Evolutionary conservation across 2,888 invertebrate genomes (phyloP).

Genomic region (Andrena praecox): DNA sequence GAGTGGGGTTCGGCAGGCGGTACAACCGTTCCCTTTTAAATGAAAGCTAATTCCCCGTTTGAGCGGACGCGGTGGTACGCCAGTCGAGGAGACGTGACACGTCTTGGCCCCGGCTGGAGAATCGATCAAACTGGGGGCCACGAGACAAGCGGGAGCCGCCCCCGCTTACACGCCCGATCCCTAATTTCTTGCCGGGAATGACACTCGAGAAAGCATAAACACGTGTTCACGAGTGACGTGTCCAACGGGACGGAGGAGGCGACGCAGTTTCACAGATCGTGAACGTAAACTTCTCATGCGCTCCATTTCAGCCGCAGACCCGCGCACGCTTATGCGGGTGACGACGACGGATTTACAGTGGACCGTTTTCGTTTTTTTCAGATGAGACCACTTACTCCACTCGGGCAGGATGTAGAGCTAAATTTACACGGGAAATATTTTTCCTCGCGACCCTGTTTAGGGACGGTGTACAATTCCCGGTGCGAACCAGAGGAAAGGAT

Average conservation of each 20-base stretch:
- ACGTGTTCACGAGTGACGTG: conserved; percentile 66
- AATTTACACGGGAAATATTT: conserved; percentile 47
- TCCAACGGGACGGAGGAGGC: conserved; percentile 8
- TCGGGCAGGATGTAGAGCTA: conserved; percentile 37
- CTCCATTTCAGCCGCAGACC: conserved; percentile 44
- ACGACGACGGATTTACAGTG: conserved; percentile 56
- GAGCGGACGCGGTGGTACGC: conserved; percentile 21
- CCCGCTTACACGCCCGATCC: conserved; percentile 45
- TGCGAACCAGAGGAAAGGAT: neutral
- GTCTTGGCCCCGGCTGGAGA: conserved; percentile 62
- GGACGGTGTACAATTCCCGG: neutral
- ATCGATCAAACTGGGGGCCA: conserved; percentile 67
- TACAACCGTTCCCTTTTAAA: conserved; percentile 36
- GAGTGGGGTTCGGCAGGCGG: neutral
- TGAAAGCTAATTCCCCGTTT: conserved; percentile 53
- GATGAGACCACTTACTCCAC: conserved; percentile 37
- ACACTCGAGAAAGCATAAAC: conserved; percentile 68
- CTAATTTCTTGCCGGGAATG: conserved; percentile 64
- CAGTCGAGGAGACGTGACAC: conserved; percentile 29
- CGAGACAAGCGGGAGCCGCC: conserved; percentile 51
- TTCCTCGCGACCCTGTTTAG: neutral
- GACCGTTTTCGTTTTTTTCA: conserved; percentile 36
- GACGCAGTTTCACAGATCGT: conserved; percentile 60
- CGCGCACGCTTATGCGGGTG: neutral
- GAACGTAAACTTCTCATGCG: conserved; percentile 57